Evolutionary conservation across 1,140 invertebrate species (phyloP), one percentile per base, ranked within the genome.

Genomic region (Agrypnia vestita): DNA sequence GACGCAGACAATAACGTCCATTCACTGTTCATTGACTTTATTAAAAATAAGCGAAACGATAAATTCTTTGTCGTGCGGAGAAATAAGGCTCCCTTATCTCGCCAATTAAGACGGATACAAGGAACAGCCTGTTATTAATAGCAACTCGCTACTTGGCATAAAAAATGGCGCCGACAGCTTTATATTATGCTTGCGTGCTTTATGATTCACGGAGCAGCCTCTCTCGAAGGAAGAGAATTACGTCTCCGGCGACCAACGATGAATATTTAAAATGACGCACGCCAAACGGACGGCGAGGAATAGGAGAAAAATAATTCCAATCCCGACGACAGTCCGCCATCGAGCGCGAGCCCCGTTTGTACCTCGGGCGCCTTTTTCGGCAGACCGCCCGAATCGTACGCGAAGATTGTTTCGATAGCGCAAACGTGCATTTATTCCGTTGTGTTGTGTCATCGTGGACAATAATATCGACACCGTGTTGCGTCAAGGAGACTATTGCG

Each of bases 101-200:
- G 17, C 67, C 25, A 71, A 71, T 71, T 47, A 64, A 71, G 21
- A 71, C 46, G 46, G 46, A 21, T 51, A 71, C 67, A 71, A 71
- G 49, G 67, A 46, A 51, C 51, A 51, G 49, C 46, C 51, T 71
- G 67, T 71, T 71, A 71, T 51, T 69, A n/a, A 69, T 69, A 69
- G 64, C 64, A n/a, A 1, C 4, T 35, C 25, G 21, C 25, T 4
- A 7, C 19, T 62, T 35, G 12, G 1, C 3, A 51, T 9, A 51
- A 51, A 15, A 62, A 62, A 62, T 62, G 59, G 59, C 59, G 19
- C 19, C 49, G 49, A 51, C 59, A 11, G 11, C 10, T 25, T 62
- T 8, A n/a, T n/a, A n/a, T n/a, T n/a, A 62, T 19, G 19, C 59
- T 6, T 6, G 25, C 25, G 1, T 6, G 25, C 25, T 35, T 35